A percentile compares a stretch with the other conserved stretches of the same genome.
Conservation (phyloP, 2,888 invertebrate species). For the Cosmia trapezina region DNA sequence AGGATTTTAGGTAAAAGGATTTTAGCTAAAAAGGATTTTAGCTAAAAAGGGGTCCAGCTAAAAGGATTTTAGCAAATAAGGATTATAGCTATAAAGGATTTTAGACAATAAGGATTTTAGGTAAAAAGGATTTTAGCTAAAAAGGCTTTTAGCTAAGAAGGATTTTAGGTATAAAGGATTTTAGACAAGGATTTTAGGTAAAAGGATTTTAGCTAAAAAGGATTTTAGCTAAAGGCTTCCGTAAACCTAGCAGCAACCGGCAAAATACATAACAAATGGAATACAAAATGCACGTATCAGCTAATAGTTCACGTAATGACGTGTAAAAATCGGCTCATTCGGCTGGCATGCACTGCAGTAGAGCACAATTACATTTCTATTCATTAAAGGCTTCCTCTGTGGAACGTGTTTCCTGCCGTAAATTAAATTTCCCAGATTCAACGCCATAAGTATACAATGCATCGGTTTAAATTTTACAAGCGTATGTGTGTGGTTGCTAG, state of each 20-base stretch:
- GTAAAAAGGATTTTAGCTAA: too few relatives aligned
- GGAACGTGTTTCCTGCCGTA: conserved; percentile 62
- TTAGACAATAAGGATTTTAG: too few relatives aligned
- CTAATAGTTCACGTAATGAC: conserved; percentile 21
- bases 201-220: too few relatives aligned
- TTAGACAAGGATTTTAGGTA: too few relatives aligned
- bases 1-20: too few relatives aligned
- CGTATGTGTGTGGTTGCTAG: conserved; percentile 36
- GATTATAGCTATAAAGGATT: too few relatives aligned
- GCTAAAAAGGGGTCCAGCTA: too few relatives aligned
- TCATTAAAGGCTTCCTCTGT: conserved; percentile 63
- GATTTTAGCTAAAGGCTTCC: not conserved
- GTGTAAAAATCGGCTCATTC: conserved; percentile 50
- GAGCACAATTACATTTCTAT: conserved; percentile 66
- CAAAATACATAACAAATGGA: conserved; percentile 10
- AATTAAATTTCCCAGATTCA: conserved; percentile 69
- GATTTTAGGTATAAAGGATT: too few relatives aligned
- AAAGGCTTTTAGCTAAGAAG: too few relatives aligned
- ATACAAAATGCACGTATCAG: not conserved
- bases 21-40: too few relatives aligned
- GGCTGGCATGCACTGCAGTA: conserved; percentile 50
- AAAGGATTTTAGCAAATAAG: too few relatives aligned
- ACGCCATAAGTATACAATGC: conserved; percentile 60
- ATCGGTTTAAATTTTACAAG: conserved; percentile 60
- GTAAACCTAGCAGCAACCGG: not conserved